phyloP scores from a whole-genome alignment of 1,140 invertebrate species.

The Euwallacea similis region DNA sequence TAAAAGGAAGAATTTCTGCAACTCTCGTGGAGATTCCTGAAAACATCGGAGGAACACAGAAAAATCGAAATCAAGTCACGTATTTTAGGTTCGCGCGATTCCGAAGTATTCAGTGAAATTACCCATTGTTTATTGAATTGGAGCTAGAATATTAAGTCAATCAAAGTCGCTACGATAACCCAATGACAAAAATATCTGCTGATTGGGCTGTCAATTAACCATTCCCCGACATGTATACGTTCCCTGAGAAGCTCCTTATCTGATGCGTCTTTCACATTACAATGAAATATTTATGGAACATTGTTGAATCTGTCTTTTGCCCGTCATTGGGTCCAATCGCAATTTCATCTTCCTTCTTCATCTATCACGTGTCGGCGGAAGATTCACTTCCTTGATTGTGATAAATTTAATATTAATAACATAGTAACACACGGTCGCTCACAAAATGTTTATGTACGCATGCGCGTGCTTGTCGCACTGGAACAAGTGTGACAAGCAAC shows the following conservation, averaged over 20 bases:
- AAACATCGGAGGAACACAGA: no score
- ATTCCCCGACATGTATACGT: constrained; percentile 52
- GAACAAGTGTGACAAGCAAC: no score
- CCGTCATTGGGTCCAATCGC: constrained; percentile 44
- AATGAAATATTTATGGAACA: constrained; percentile 52
- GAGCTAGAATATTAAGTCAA: constrained; percentile 53
- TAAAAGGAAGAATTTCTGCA: no score
- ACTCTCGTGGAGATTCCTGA: no score
- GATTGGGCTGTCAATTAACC: constrained; percentile 54
- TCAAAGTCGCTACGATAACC: constrained; percentile 48
- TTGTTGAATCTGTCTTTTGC: constrained; percentile 48
- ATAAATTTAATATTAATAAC: no score
- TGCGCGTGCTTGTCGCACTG: no score
- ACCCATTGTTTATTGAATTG: constrained; percentile 54
- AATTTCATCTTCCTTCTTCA: constrained; percentile 23
- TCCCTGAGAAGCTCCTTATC: constrained; percentile 52
- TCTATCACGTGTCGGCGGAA: no score
- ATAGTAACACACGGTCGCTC: no score
- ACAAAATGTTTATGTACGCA: no score
- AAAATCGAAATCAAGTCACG: constrained; percentile 39
- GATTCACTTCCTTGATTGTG: no score
- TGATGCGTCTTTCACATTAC: constrained; percentile 46
- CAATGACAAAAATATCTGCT: constrained; percentile 53
- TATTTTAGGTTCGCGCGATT: constrained; percentile 45
- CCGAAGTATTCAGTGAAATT: constrained; percentile 46